Conservation (phyloP, 2,797 vertebrate species). For the Alcedo quadribrachys region DNA sequence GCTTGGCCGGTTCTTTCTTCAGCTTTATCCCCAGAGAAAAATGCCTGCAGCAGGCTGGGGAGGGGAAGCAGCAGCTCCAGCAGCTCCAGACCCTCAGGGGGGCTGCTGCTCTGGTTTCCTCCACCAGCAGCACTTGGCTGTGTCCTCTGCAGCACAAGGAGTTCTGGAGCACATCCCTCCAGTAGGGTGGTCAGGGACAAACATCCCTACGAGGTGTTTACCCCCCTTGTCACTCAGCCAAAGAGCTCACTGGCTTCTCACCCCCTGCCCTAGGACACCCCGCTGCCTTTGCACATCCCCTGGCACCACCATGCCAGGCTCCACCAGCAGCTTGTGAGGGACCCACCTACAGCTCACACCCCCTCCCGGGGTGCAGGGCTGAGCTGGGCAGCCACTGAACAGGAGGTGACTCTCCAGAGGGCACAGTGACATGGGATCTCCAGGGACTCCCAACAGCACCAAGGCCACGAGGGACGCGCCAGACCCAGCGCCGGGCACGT, state of each 20-base stretch:
- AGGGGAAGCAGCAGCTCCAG: neutral
- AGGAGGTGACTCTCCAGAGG: neutral
- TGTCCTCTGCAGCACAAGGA: neutral
- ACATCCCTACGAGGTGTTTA: neutral
- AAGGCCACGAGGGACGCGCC: neutral
- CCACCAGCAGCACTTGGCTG: neutral
- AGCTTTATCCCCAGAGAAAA: constrained; percentile 18
- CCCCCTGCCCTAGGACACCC: constrained; percentile 9
- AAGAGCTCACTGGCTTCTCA: neutral
- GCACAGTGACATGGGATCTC: neutral
- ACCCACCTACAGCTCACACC: neutral
- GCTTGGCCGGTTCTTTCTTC: constrained; percentile 22
- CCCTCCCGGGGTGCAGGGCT: neutral
- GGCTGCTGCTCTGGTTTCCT: neutral
- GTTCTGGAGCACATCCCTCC: neutral
- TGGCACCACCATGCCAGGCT: neutral
- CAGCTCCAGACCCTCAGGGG: neutral
- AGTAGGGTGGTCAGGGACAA: neutral
- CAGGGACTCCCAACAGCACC: neutral
- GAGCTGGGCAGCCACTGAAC: neutral
- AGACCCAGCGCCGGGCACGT: neutral
- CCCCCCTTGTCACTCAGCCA: neutral
- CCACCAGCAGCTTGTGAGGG: neutral
- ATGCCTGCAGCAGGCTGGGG: neutral
- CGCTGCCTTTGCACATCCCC: neutral